Evolutionary conservation across 2,888 invertebrate species (phyloP).

Genomic region (Dasysyrphus albostriatus): DNA sequence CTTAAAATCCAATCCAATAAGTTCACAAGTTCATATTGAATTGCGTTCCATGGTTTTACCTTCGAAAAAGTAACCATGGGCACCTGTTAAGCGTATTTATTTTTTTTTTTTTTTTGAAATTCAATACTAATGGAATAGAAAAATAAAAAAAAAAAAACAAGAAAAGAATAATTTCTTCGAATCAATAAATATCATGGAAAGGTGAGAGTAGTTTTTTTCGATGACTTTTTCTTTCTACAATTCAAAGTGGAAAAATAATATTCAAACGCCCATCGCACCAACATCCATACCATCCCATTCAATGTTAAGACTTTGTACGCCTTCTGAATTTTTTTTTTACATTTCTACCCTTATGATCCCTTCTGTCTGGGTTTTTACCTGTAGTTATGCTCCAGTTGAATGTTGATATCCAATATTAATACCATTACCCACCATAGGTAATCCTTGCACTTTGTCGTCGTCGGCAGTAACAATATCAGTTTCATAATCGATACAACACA

Average conservation of each 20-base stretch:
- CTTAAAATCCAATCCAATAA: background rate
- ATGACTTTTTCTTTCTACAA: slow-evolving; percentile 24
- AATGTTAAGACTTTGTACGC: background rate
- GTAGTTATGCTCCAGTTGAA: background rate
- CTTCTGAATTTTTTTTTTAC: slow-evolving; percentile 6
- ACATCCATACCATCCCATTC: background rate
- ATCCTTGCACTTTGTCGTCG: slow-evolving; percentile 8
- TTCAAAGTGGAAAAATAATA: slow-evolving; percentile 22
- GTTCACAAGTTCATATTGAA: background rate
- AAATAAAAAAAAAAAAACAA: slow-evolving; percentile 7
- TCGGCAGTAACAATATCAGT: slow-evolving; percentile 35
- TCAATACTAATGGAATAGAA: slow-evolving; percentile 37
- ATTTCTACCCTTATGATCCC: slow-evolving; percentile 12
- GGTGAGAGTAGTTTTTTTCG: slow-evolving; percentile 22
- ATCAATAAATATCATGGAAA: slow-evolving; percentile 9
- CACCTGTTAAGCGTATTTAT: slow-evolving; percentile 70
- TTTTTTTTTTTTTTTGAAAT: no score
- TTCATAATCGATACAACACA: slow-evolving; percentile 53
- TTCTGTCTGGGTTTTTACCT: slow-evolving; percentile 9
- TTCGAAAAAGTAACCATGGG: slow-evolving; percentile 50
- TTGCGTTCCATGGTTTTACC: slow-evolving; percentile 11
- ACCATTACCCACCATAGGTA: slow-evolving; percentile 31
- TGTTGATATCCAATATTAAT: slow-evolving; percentile 37
- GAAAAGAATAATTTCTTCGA: slow-evolving; percentile 5
- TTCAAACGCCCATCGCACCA: slow-evolving; percentile 7